These are phyloP conservation scores for Globodera ellingtonae DNA, from an alignment of 1,140 invertebrate species.

Conservation along the genomic window DNA sequence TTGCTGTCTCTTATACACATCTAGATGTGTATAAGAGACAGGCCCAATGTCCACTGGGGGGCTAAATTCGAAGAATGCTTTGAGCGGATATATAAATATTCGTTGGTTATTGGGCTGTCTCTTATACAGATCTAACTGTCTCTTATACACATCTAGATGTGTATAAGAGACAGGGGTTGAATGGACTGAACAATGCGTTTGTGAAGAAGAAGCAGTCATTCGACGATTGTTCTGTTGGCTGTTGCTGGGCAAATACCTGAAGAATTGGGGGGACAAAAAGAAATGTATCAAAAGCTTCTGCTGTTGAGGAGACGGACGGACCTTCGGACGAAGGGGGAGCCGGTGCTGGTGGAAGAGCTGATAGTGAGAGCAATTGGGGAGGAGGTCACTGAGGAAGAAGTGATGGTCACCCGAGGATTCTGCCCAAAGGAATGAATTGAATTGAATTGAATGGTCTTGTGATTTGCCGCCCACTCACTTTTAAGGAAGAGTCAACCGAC, in stretches of 20 bases:
- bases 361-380: conserved; percentile 17
- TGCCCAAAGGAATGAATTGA: not conserved
- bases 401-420: conserved; percentile 1
- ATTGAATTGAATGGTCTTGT: too few species aligned
- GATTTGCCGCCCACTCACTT: conserved; percentile 10
- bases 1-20: too few species aligned
- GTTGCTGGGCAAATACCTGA: conserved; percentile 26
- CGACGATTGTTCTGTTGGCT: conserved; percentile 1
- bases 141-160: too few species aligned
- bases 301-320: not conserved
- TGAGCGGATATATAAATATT: too few species aligned
- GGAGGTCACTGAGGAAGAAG: conserved; percentile 23
- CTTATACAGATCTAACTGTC: too few species aligned
- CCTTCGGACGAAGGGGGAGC: conserved; percentile 13
- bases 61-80: not conserved
- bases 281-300: not conserved
- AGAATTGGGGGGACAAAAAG: not conserved
- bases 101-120: conserved; percentile 7
- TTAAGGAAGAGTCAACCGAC: not conserved
- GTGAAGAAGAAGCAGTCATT: conserved; percentile 15
- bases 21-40: too few species aligned
- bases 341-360: conserved; percentile 6
- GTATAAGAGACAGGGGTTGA: too few species aligned
- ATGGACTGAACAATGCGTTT: conserved; percentile 17
- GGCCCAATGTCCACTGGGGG: not conserved